Conservation (phyloP, 2,113 vertebrate genomes). For the Dicentrarchus labrax region DNA sequence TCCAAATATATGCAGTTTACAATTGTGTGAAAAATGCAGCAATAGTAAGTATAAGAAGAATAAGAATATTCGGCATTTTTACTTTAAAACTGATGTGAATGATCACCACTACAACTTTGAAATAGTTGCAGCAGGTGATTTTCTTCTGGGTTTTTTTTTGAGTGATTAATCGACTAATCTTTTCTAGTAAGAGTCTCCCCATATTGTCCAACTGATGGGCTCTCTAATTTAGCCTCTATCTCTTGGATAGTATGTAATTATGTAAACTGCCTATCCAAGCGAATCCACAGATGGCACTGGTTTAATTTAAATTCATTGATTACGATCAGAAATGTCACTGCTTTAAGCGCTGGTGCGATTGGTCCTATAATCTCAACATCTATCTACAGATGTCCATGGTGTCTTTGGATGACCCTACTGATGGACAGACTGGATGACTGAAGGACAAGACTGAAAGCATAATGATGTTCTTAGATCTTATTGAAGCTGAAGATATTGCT, state of each 20-base stretch:
- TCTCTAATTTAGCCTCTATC: not conserved
- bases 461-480: slow-evolving; percentile 1
- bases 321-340: not conserved
- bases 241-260: too few relatives aligned
- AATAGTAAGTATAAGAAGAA: too few relatives aligned
- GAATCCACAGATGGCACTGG: slow-evolving; percentile 2
- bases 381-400: slow-evolving; percentile 12
- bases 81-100: not conserved
- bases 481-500: not conserved
- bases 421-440: not conserved
- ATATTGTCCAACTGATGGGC: not conserved
- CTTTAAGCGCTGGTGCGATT: not conserved
- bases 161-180: not conserved
- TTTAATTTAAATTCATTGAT: not conserved
- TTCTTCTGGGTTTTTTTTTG: too few relatives aligned
- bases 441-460: slow-evolving; percentile 2
- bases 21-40: too few relatives aligned
- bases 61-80: not conserved
- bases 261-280: not conserved
- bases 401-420: not conserved
- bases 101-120: not conserved
- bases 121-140: not conserved
- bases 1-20: too few relatives aligned
- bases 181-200: not conserved
- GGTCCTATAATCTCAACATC: not conserved